Evolutionary conservation across 1,140 invertebrate genomes (phyloP).

Genomic region (Bombus cullumanus): DNA sequence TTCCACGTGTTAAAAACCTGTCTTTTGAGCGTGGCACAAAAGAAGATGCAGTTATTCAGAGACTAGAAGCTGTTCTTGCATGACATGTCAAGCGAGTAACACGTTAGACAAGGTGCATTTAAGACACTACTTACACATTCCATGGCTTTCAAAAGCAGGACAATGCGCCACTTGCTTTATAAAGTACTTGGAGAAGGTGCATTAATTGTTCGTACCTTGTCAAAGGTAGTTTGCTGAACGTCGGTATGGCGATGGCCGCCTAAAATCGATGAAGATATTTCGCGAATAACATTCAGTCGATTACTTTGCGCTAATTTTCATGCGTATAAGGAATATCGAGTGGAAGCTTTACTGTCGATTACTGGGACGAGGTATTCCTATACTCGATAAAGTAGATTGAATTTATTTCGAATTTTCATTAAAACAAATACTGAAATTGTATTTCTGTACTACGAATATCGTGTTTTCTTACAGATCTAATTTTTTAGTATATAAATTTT

Average conservation of each 20-base stretch:
- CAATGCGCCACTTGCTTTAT: constrained; percentile 46
- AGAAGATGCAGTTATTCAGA: constrained; percentile 35
- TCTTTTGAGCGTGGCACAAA: background rate
- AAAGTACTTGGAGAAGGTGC: constrained; percentile 41
- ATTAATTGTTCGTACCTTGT: constrained; percentile 48
- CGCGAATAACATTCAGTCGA: background rate
- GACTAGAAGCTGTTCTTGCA: background rate
- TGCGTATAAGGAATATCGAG: background rate
- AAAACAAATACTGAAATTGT: background rate
- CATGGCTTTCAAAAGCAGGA: constrained; percentile 37
- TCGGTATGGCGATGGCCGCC: constrained; percentile 4
- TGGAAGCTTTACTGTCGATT: background rate
- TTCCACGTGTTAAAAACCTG: constrained; percentile 35
- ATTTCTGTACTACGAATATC: background rate
- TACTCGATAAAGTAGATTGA: background rate
- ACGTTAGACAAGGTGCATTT: constrained; percentile 42
- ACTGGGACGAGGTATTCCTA: background rate
- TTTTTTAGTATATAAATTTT: background rate
- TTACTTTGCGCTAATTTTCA: background rate
- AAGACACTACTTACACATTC: constrained; percentile 47
- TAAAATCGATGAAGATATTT: constrained; percentile 32
- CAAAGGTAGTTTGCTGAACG: constrained; percentile 41
- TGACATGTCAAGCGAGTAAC: constrained; percentile 41
- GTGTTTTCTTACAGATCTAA: background rate
- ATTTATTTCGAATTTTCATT: background rate